These are phyloP conservation scores for Mastomys coucha DNA, from an alignment of 2,113 vertebrate species.

Conservation along the genomic window DNA sequence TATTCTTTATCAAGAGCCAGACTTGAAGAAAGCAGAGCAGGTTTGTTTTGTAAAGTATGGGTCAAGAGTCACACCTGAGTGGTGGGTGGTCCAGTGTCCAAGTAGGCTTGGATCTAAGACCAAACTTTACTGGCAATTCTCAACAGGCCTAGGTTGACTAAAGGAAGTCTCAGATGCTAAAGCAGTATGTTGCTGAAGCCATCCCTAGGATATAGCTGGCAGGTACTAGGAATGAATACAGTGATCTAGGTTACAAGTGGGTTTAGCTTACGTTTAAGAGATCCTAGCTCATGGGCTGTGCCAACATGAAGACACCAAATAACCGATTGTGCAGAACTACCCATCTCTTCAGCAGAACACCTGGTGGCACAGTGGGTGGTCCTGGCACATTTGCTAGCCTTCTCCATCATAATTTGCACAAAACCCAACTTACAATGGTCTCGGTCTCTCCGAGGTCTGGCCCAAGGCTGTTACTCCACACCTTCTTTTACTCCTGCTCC, in stretches of 20 bases:
- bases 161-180: background rate
- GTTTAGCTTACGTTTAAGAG: background rate
- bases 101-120: background rate
- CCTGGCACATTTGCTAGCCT: background rate
- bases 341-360: background rate
- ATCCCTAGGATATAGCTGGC: background rate
- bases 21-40: slow-evolving; percentile 49
- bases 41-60: background rate
- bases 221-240: background rate
- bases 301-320: background rate
- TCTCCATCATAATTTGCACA: background rate
- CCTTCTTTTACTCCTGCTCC: background rate
- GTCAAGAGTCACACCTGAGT: background rate
- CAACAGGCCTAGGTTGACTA: background rate
- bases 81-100: background rate
- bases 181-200: background rate
- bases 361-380: background rate
- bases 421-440: background rate
- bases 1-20: background rate
- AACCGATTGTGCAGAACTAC: background rate
- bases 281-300: background rate
- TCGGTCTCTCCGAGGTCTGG: background rate
- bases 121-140: background rate
- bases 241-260: slow-evolving; percentile 1
- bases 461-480: background rate